phyloP scores from a whole-genome alignment of 23 tunicate genomes.

The Trididemnum clinides region DNA sequence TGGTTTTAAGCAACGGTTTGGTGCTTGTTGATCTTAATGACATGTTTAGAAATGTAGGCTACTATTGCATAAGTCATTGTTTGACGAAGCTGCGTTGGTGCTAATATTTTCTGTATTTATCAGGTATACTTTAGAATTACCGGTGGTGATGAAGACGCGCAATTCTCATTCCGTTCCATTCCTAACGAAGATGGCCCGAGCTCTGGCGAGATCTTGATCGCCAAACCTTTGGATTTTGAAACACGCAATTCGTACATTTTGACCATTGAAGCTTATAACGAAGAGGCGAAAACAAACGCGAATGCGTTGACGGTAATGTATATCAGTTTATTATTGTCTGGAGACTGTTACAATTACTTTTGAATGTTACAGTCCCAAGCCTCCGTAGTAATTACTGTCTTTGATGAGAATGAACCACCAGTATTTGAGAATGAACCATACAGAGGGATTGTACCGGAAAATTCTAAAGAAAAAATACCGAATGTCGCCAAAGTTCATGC shows the following conservation, averaged over 20 bases:
- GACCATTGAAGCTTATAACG: constrained; percentile 46
- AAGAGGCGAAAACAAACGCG: constrained; percentile 31
- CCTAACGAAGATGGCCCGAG: constrained; percentile 1
- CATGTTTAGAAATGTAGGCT: too few species aligned
- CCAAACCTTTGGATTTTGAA: constrained; percentile 71
- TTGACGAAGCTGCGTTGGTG: too few species aligned
- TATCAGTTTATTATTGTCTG: not conserved
- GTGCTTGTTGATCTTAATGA: too few species aligned
- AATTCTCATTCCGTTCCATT: constrained; percentile 26
- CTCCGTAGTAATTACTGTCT: constrained; percentile 29
- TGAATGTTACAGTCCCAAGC: not conserved
- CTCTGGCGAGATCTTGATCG: constrained; percentile 33
- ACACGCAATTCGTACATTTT: constrained; percentile 17
- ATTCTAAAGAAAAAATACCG: not conserved
- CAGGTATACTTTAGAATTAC: constrained; percentile 59
- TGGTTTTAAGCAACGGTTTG: too few species aligned
- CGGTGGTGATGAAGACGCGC: constrained; percentile 47
- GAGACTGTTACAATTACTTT: not conserved
- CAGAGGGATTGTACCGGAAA: constrained; percentile 36
- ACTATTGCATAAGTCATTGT: too few species aligned
- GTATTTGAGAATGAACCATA: constrained; percentile 57
- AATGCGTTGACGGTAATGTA: not conserved
- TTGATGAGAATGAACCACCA: constrained; percentile 89
- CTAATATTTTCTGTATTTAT: not conserved
- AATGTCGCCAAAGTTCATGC: constrained; percentile 45